Conservation (phyloP, 2,113 vertebrate genomes). For the Anser cygnoides region DNA sequence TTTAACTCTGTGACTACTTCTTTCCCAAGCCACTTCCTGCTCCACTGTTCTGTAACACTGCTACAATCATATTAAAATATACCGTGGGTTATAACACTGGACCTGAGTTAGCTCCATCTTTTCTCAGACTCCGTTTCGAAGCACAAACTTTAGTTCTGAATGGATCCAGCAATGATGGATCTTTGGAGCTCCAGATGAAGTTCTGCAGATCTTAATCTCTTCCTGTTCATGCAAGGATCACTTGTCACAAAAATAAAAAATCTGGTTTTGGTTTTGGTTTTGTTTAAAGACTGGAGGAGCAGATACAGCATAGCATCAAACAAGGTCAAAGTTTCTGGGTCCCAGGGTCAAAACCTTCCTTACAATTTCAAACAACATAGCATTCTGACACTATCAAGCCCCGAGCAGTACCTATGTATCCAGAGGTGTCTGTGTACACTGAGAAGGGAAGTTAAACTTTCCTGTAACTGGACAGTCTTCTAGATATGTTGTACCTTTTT, state of each 20-base stretch:
- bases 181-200: background rate
- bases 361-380: background rate
- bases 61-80: background rate
- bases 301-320: background rate
- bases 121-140: background rate
- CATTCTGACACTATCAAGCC: background rate
- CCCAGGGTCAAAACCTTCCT: background rate
- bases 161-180: background rate
- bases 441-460: background rate
- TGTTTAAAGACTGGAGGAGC: background rate
- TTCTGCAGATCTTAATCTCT: background rate
- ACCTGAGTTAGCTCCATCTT: background rate
- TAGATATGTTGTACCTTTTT: background rate
- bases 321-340: background rate
- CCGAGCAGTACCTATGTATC: rapidly evolving
- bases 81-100: background rate
- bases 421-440: rapidly evolving
- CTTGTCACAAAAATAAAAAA: background rate
- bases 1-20: background rate
- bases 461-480: background rate
- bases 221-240: background rate
- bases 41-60: background rate
- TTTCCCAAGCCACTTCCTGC: background rate
- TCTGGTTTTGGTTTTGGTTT: background rate
- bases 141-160: background rate